Base-by-base conservation (phyloP, 2,113 vertebrate genomes). In the Fulica atra region DNA sequence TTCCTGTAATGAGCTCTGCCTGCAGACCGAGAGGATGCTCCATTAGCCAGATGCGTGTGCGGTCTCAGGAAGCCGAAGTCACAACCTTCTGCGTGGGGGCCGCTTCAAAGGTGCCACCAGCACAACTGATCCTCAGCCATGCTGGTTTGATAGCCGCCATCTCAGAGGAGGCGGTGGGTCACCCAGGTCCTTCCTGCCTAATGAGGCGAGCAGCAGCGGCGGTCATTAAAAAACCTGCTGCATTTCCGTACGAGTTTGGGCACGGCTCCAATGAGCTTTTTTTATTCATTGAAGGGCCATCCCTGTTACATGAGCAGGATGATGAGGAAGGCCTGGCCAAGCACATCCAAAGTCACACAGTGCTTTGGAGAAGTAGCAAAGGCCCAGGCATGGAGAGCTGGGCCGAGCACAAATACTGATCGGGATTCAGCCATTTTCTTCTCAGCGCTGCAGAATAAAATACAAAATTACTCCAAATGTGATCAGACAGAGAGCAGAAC, bases 291-390 rank as follows among this genome's bases (percentile, higher is more conserved):
- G 48, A 89, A 74, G 25, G 20, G 29, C 42, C 28, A 40, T 28
- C 50, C 54, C 31, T 65, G 42, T 66, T 59, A 21, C 2, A 14
- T 9, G 25, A 83, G 31, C 0, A 0, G 35, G 33, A 64, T 25
- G 29, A 31, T 6, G 56, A 89, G 51, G 46, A 85, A 86, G 38
- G 20, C 51, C 56, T 56, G 69, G 57, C 61, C 48, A 31, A 79
- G 57, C 0, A 0, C 33, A 64, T 42, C 35, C 16, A 4, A 83
- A 91, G 57, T 46, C 70, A 69, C 0, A 0, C 57, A 38, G 54
- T 2, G 1, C 59, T 69, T n/a, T 15, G 51, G 36, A 66, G 35
- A 89, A 29, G 11, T 54, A 59, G 33, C 25, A 70, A 83, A 88
- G 54, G n/a, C 36, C 64, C 14, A 12, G 56, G 71, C 69, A 56